phyloP scores from a whole-genome alignment of 2,797 vertebrate species.

The Meda fulgida region DNA sequence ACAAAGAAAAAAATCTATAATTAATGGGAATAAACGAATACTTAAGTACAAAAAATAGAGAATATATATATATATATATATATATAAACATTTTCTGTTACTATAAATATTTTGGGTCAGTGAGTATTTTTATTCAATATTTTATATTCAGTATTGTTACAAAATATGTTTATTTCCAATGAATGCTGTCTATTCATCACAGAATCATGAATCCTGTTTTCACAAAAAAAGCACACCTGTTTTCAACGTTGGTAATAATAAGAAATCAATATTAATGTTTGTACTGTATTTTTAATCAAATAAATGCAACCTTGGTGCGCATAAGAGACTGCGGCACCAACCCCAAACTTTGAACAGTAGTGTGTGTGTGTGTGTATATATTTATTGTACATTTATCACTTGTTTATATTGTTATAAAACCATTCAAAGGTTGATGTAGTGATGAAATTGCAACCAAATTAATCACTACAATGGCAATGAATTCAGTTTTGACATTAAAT shows the following conservation, averaged over 20 bases:
- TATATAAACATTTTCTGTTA: not conserved
- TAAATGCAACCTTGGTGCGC: not conserved
- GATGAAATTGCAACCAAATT: not conserved
- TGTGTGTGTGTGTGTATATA: not conserved
- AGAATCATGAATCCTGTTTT: too few relatives aligned
- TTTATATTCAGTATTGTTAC: not conserved
- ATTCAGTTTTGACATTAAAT: not conserved
- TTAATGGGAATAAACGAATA: not conserved
- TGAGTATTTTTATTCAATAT: not conserved
- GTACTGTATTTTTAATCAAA: not conserved
- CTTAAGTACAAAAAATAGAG: not conserved
- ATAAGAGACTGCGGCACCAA: not conserved
- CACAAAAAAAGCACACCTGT: not conserved
- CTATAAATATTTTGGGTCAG: too few relatives aligned
- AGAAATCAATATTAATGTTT: not conserved
- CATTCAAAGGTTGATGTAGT: not conserved
- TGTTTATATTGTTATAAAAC: slow-evolving; percentile 1
- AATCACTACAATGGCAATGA: not conserved
- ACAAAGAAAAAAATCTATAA: not conserved
- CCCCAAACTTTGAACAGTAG: not conserved
- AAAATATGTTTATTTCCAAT: not conserved
- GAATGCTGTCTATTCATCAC: not conserved
- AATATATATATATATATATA: not conserved
- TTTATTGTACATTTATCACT: not conserved
- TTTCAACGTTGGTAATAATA: not conserved